These are phyloP conservation scores for Betta splendens DNA, from an alignment of 2,797 vertebrate species.

Conservation along the genomic window DNA sequence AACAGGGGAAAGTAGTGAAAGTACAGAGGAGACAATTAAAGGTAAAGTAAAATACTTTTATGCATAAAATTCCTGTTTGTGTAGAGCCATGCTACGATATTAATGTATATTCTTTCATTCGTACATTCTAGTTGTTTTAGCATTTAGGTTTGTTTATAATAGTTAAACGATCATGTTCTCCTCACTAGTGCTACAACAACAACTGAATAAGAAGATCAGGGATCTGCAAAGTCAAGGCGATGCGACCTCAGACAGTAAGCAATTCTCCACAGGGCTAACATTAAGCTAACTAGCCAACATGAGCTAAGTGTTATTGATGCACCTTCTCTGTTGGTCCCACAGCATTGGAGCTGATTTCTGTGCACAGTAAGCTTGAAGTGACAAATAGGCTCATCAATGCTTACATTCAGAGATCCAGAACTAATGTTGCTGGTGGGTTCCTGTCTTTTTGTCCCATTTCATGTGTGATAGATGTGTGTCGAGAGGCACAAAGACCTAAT, in stretches of 20 bases:
- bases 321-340: background rate
- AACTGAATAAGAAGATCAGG: slow-evolving; percentile 8
- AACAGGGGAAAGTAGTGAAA: background rate
- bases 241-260: slow-evolving; percentile 14
- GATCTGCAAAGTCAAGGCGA: slow-evolving; percentile 9
- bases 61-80: background rate
- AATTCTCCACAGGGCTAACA: background rate
- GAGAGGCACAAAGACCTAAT: background rate
- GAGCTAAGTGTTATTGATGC: slow-evolving; percentile 4
- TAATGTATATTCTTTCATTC: too few relatives aligned
- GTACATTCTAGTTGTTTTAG: too few relatives aligned
- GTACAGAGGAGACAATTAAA: rapidly evolving
- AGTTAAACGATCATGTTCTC: background rate
- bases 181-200: slow-evolving; percentile 31
- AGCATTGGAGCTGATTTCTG: slow-evolving; percentile 57
- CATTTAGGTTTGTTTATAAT: background rate
- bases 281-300: background rate
- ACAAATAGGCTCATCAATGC: slow-evolving; percentile 11
- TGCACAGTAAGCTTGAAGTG: slow-evolving; percentile 10
- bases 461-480: background rate
- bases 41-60: slow-evolving; percentile 29
- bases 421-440: slow-evolving; percentile 21
- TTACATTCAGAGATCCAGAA: slow-evolving; percentile 8
- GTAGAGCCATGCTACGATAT: too few relatives aligned
- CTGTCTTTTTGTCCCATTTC: background rate